Evolutionary conservation across 2,888 invertebrate genomes (phyloP), one percentile per base, ranked within the genome.

Genomic region (Diadegma fenestrale): DNA sequence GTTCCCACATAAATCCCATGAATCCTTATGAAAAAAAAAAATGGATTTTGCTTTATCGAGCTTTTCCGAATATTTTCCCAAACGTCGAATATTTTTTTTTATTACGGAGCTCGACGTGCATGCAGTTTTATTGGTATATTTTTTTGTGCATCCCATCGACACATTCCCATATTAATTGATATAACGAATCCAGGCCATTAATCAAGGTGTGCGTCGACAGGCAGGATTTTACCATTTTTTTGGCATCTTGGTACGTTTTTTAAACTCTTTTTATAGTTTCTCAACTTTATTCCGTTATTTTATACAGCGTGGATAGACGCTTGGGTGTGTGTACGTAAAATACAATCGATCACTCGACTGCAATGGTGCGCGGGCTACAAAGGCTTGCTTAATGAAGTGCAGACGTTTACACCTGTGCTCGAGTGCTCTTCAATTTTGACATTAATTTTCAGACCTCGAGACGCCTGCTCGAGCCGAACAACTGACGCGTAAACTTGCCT

Each of bases 1-100:
- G 82, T 85, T 66, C 68, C 76, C n/a, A 37, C 37, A 77, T 77
- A 22, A 77, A 71, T 64, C 69, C 22, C 17, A 71, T 77, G 54
- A 41, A 64, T 30, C 66, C 8, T 54, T 33, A n/a, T 33, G 33
- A 58, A 19, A n/a, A 22, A 33, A n/a, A 43, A 41, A 58, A 69
- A 3, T 12, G 0, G 30, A 26, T n/a, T 41, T 12, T 73, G 5
- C 61, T 45, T 30, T 17, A 41, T 41, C 54, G 17, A 33, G 14
- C 8, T 58, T 72, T 72, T 37, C 5, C 22, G 4, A 3, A 22
- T 10, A 43, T 61, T n/a, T 30, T 17, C 26, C 45, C 6, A 10
- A 26, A 73, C 73, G 73, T 73, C 73, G 73, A 73, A 73, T 1
- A 61, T 61, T n/a, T 8, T 26, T 73, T n/a, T 45, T 69, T 30